Evolutionary conservation across 2,113 vertebrate genomes (phyloP).

Genomic region (Brachyistius frenatus): DNA sequence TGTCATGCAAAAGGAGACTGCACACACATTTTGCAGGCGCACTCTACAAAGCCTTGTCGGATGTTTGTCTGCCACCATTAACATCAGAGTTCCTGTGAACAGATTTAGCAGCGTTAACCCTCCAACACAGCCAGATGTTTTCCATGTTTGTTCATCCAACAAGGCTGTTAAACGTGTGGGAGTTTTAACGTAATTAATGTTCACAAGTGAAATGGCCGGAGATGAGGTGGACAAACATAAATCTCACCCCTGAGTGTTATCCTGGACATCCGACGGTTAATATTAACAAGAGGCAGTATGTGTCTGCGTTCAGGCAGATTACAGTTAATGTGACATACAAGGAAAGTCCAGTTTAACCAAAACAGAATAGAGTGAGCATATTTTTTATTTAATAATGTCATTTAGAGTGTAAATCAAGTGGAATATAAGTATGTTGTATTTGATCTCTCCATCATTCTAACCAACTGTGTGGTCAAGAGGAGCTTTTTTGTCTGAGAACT

Average conservation of each 20-base stretch:
- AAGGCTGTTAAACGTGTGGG: background rate
- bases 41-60: background rate
- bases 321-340: background rate
- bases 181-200: background rate
- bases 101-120: slow-evolving; percentile 15
- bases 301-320: background rate
- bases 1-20: background rate
- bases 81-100: background rate
- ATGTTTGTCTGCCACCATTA: slow-evolving; percentile 6
- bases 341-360: background rate
- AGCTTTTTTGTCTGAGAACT: too few species aligned
- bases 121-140: background rate
- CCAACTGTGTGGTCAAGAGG: too few species aligned
- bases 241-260: background rate
- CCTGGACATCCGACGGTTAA: background rate
- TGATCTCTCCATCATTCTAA: too few species aligned
- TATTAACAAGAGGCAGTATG: background rate
- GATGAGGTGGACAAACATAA: too few species aligned
- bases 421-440: too few species aligned
- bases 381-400: too few species aligned
- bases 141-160: slow-evolving; percentile 9
- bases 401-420: too few species aligned
- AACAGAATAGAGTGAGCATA: too few species aligned
- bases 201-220: background rate
- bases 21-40: background rate